phyloP scores from a whole-genome alignment of 2,113 vertebrate genomes.

The Forbesichthys agassizii region DNA sequence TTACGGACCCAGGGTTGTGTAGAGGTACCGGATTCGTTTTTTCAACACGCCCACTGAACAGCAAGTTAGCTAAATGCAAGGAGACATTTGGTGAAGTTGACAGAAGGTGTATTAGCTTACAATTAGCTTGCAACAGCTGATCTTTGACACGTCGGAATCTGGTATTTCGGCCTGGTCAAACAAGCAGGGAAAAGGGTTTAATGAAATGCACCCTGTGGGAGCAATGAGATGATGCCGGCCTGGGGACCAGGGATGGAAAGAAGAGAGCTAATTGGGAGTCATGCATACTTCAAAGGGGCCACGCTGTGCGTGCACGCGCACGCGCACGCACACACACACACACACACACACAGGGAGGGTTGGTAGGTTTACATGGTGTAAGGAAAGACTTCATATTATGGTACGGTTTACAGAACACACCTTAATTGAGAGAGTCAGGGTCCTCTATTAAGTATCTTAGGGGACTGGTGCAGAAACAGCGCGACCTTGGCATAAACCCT shows the following conservation, averaged over 20 bases:
- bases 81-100: too few relatives aligned
- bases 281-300: constrained; percentile 42
- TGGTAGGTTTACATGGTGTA: constrained; percentile 24
- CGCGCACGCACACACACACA: neutral
- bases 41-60: too few relatives aligned
- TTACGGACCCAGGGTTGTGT: too few relatives aligned
- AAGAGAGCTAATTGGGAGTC: constrained; percentile 53
- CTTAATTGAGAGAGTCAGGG: constrained; percentile 38
- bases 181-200: constrained; percentile 25
- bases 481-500: constrained; percentile 12
- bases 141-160: neutral
- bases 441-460: constrained; percentile 40
- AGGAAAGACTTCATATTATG: constrained; percentile 35
- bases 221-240: constrained; percentile 54
- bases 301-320: constrained; percentile 27
- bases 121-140: too few relatives aligned
- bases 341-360: constrained; percentile 6
- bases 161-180: constrained; percentile 20
- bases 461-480: constrained; percentile 24
- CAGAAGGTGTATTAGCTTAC: too few relatives aligned
- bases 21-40: too few relatives aligned
- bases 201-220: constrained; percentile 28
- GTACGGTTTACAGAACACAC: constrained; percentile 51
- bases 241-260: constrained; percentile 46
- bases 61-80: too few relatives aligned